A percentile compares a stretch with the other conserved stretches of the same genome.
phyloP scores from a whole-genome alignment of 92 coral and sea anemone species.

The Epizoanthus fatuus region DNA sequence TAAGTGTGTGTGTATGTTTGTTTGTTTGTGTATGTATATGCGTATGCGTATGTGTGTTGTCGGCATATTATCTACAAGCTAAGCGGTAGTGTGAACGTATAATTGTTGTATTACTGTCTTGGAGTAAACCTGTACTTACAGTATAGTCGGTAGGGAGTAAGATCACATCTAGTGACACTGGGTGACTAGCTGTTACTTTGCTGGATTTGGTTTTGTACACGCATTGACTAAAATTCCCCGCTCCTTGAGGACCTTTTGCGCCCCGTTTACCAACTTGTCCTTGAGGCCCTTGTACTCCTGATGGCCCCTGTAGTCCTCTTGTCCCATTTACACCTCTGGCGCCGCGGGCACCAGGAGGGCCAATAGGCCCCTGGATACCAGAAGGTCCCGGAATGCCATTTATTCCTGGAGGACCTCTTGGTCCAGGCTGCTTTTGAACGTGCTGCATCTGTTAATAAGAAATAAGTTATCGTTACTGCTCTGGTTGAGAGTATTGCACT shows the following conservation, averaged over 20 bases:
- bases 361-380: conserved; percentile 51
- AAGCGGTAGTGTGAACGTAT: too few relatives aligned
- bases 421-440: conserved; percentile 53
- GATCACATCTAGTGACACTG: too few relatives aligned
- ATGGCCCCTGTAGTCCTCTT: conserved; percentile 44
- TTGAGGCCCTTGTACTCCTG: conserved; percentile 37
- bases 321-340: conserved; percentile 38
- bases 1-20: too few relatives aligned
- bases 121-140: not conserved
- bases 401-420: conserved; percentile 45
- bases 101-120: not conserved
- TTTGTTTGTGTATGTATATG: too few relatives aligned
- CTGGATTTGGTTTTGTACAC: not conserved
- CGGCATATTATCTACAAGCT: too few relatives aligned
- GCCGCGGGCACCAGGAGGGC: conserved; percentile 55
- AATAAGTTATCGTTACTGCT: not conserved
- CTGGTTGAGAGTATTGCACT: not conserved
- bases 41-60: too few relatives aligned
- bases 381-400: conserved; percentile 48
- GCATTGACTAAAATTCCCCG: conserved; percentile 26
- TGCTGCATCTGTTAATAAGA: conserved; percentile 35
- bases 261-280: conserved; percentile 35
- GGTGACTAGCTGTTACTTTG: too few relatives aligned
- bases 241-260: conserved; percentile 14
- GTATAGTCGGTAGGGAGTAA: not conserved